A percentile compares a stretch with the other conserved stretches of the same genome.
phyloP scores from a whole-genome alignment of 1,140 invertebrate species.

The Drosophila saltans region DNA sequence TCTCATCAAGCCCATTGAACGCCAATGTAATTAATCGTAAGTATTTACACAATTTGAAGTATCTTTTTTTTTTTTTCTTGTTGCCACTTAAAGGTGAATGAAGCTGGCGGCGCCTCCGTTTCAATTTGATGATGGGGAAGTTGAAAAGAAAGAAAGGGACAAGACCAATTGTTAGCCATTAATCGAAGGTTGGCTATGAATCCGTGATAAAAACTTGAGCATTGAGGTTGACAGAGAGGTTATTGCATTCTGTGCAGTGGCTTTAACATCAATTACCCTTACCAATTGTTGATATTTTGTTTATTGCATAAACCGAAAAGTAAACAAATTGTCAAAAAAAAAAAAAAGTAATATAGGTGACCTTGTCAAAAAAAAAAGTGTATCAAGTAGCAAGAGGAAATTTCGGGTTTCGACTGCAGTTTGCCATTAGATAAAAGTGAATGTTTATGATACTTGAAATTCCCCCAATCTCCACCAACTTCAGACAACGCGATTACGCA shows the following conservation, averaged over 20 bases:
- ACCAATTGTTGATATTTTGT: slow-evolving; percentile 51
- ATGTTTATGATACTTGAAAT: slow-evolving; percentile 78
- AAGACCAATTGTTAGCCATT: too few species aligned
- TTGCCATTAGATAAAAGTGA: slow-evolving; percentile 66
- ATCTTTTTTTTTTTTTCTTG: slow-evolving; percentile 10
- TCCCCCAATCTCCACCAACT: slow-evolving; percentile 29
- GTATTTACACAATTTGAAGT: slow-evolving; percentile 62
- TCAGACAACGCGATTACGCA: slow-evolving; percentile 64
- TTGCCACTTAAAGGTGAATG: slow-evolving; percentile 31
- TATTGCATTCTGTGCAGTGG: slow-evolving; percentile 42
- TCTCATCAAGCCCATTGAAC: slow-evolving; percentile 52
- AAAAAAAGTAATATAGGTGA: slow-evolving; percentile 36
- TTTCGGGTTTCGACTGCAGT: slow-evolving; percentile 52
- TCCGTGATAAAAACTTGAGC: slow-evolving; percentile 16
- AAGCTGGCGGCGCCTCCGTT: slow-evolving; percentile 39
- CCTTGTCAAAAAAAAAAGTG: slow-evolving; percentile 69
- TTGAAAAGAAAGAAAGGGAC: not conserved
- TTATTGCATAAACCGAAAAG: slow-evolving; percentile 69
- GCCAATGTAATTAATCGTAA: slow-evolving; percentile 72
- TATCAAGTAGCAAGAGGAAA: slow-evolving; percentile 78
- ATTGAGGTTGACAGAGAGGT: slow-evolving; percentile 21
- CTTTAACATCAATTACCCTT: slow-evolving; percentile 60
- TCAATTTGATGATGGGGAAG: not conserved
- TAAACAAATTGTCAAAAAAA: slow-evolving; percentile 33
- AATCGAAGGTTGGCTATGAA: slow-evolving; percentile 8